Evolutionary conservation across 2,888 invertebrate species (phyloP), one percentile per base, ranked within the genome.

Genomic region (Paralinhomoeus sp.): DNA sequence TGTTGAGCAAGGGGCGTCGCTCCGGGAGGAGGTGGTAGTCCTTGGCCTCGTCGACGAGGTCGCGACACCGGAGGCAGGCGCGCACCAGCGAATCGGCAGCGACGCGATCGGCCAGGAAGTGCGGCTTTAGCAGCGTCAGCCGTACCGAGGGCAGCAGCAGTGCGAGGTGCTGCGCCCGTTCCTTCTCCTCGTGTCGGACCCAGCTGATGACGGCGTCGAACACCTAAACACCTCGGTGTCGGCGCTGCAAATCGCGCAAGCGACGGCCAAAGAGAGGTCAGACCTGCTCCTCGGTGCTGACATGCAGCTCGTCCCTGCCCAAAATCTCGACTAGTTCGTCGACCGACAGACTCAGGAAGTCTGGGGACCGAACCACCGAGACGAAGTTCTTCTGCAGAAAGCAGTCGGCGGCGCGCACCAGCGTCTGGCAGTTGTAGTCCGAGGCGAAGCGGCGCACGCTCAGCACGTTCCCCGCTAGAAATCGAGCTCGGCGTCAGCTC

Each of bases 11-110:
- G n/a, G 74, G 72, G 9, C 81, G 68, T 48, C 82, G 67, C 62
- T 83, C 81, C 1, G 83, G 84, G 71, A 84, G 76, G 46, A 83
- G 66, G 62, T 82, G 80, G 62, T 78, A 84, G 58, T 82, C 81
- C 60, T 78, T 73, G 1, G 83, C 83, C 64, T 82, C 83, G 62
- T 84, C 83, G 42, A 84, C 62, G 40, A 82, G 67, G 66, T 83
- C 81, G 53, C 77, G 75, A 58, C 23, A 49, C 44, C 40, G 36
- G 20, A 41, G 40, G 36, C 37, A 38, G 33, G 18, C 12, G 18
- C 40, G 40, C 40, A 68, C 54, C 21, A 67, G 52, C 20, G 63
- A 60, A 48, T 68, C 64, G 23, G 60, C 56, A 2, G 64, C 62
- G 7, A 68, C 67, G 24, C 54, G 52, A 65, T 82, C 81, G 2